phyloP scores from a whole-genome alignment of 1,140 invertebrate genomes.

The Rhyzopertha dominica region DNA sequence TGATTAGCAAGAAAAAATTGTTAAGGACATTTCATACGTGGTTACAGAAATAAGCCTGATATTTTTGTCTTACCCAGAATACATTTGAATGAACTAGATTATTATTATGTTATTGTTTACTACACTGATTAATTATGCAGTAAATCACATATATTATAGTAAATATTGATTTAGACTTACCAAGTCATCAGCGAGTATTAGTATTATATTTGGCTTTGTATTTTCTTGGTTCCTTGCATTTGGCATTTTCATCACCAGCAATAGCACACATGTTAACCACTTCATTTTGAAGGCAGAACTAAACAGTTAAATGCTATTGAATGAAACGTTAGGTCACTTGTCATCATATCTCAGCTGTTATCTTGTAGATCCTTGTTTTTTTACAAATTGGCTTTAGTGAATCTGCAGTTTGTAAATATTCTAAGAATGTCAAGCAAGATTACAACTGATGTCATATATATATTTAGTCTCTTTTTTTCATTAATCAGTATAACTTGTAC shows the following conservation, averaged over 20 bases:
- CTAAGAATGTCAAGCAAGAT: no score
- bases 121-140: background rate
- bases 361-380: background rate
- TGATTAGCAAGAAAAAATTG: no score
- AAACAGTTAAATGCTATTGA: background rate
- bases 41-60: no score
- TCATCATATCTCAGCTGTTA: background rate
- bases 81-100: no score
- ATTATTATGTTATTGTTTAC: background rate
- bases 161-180: background rate
- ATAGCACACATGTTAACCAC: background rate
- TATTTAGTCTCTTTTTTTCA: no score
- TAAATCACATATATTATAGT: background rate
- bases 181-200: background rate
- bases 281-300: background rate
- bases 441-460: no score
- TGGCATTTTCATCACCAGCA: background rate
- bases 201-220: conserved; percentile 1
- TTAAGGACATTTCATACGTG: no score
- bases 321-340: background rate
- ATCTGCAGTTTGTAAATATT: no score
- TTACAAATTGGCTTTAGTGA: conserved; percentile 49
- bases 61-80: no score
- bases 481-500: conserved; percentile 67
- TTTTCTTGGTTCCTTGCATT: no score